phyloP scores from a whole-genome alignment of 1,140 invertebrate species.

The Cyrtorhinus lividipennis region DNA sequence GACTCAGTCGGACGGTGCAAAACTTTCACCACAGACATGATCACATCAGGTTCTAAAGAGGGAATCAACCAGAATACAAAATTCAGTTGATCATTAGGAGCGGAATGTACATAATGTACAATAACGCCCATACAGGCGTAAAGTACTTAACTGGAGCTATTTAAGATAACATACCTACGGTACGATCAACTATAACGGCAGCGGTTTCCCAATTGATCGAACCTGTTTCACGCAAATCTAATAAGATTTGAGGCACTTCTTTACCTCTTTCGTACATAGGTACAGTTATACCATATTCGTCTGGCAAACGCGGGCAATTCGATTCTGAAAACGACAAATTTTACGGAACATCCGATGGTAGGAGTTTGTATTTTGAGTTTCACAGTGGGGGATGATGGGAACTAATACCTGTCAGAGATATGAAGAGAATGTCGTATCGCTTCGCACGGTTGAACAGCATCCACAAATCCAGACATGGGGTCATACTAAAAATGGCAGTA shows the following conservation, averaged over 20 bases:
- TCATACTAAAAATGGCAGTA: conserved; percentile 33
- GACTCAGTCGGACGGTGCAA: conserved; percentile 34
- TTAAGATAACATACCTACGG: conserved; percentile 39
- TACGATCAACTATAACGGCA: conserved; percentile 52
- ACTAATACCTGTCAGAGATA: conserved; percentile 47
- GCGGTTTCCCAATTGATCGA: conserved; percentile 51
- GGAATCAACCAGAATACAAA: too few relatives aligned
- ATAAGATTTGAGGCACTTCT: conserved; percentile 56
- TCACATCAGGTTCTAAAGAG: conserved; percentile 31
- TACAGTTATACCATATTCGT: conserved; percentile 46
- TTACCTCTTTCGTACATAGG: conserved; percentile 45
- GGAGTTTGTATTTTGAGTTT: too few relatives aligned
- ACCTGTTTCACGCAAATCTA: conserved; percentile 47
- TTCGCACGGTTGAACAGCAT: conserved; percentile 39
- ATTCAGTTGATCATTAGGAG: too few relatives aligned
- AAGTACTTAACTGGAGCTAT: too few relatives aligned
- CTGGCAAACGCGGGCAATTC: conserved; percentile 54
- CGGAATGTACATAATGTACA: too few relatives aligned
- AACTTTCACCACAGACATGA: conserved; percentile 41
- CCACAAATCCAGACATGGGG: conserved; percentile 54
- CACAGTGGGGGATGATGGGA: too few relatives aligned
- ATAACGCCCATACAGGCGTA: too few relatives aligned
- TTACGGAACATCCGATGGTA: too few relatives aligned
- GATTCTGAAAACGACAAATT: conserved; percentile 34
- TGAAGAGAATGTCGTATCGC: conserved; percentile 45